phyloP scores from a whole-genome alignment of 1,140 invertebrate genomes.

The Pseudomyrmex concolor region DNA sequence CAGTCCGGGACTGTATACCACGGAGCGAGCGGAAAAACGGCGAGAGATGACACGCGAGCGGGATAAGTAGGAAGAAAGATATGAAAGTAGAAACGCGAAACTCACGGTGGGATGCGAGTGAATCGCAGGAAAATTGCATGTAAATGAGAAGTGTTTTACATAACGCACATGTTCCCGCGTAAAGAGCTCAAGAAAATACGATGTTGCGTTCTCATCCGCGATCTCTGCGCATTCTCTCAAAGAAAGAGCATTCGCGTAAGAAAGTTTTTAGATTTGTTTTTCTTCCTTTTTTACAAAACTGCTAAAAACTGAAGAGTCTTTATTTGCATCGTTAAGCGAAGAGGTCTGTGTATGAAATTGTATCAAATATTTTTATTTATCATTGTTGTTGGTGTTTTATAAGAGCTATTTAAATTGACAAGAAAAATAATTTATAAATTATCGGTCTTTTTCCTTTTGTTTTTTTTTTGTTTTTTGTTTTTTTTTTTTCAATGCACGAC shows the following conservation, averaged over 20 bases:
- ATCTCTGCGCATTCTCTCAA: constrained; percentile 36
- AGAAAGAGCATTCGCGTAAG: constrained; percentile 14
- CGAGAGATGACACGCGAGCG: neutral
- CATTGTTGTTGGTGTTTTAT: neutral
- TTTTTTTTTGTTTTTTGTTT: no score
- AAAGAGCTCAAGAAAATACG: constrained; percentile 40
- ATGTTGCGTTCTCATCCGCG: constrained; percentile 11
- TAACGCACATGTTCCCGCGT: constrained; percentile 34
- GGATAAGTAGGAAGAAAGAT: constrained; percentile 38
- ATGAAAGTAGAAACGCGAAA: constrained; percentile 23
- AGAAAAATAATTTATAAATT: neutral
- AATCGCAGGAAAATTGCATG: constrained; percentile 44
- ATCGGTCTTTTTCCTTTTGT: neutral
- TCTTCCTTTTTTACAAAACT: constrained; percentile 10
- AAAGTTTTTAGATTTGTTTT: neutral
- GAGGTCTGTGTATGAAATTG: neutral
- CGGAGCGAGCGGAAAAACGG: neutral
- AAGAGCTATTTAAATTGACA: neutral
- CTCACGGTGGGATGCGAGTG: constrained; percentile 15
- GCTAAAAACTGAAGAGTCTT: constrained; percentile 22
- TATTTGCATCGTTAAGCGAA: constrained; percentile 35
- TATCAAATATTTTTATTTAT: neutral
- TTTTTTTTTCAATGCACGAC: neutral
- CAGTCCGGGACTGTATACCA: neutral
- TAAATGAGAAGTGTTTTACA: constrained; percentile 55